Percentiles rank a stretch among this genome's conserved stretches.
Evolutionary conservation across 2,113 vertebrate genomes (phyloP).

Genomic region (Mustelus asterias): DNA sequence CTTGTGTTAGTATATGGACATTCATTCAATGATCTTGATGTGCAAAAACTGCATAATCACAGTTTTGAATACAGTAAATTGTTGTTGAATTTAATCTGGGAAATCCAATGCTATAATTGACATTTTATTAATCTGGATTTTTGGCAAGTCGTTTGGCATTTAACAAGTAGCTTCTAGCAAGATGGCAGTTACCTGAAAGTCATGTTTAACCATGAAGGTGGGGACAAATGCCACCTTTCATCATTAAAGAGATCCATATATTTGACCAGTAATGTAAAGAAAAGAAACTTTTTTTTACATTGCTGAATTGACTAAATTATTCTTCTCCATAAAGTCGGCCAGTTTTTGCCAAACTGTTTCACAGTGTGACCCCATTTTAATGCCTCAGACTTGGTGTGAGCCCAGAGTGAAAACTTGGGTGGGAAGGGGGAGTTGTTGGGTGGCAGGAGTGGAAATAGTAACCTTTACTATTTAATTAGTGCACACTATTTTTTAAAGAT

Average conservation of each 20-base stretch:
- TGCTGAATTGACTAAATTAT: background rate
- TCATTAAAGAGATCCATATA: background rate
- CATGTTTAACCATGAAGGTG: background rate
- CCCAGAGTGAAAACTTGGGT: too few species aligned
- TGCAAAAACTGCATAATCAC: background rate
- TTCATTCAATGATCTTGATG: background rate
- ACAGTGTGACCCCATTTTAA: too few species aligned
- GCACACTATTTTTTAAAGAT: too few species aligned
- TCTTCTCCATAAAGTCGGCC: background rate
- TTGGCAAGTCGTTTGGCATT: background rate
- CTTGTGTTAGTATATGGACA: background rate
- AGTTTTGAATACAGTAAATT: background rate
- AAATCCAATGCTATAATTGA: background rate
- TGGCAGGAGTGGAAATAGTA: too few species aligned
- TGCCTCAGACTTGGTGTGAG: too few species aligned
- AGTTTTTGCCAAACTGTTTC: too few species aligned
- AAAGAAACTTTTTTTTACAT: background rate
- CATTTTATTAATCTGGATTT: background rate
- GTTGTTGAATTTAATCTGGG: background rate
- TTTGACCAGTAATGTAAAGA: background rate
- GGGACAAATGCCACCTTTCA: background rate
- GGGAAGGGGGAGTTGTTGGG: too few species aligned
- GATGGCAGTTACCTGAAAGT: background rate
- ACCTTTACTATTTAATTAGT: too few species aligned
- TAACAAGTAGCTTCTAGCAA: background rate